These are phyloP conservation scores for Calidris pygmaea DNA, from an alignment of 2,113 vertebrate species.

Conservation along the genomic window DNA sequence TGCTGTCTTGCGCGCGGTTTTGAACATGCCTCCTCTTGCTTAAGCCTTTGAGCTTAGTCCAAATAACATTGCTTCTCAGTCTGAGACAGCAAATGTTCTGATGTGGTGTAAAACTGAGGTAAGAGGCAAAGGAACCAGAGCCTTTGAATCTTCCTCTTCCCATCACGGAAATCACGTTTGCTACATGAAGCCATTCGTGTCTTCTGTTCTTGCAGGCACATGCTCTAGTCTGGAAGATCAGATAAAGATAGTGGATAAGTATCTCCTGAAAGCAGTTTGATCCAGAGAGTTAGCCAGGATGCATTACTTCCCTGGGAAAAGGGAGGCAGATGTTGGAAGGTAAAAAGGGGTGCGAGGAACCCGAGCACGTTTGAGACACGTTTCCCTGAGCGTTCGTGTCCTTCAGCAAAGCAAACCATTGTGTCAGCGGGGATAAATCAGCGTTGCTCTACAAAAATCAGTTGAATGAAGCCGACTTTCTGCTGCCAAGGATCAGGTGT, in stretches of 20 bases:
- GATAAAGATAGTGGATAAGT: not conserved
- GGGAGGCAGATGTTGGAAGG: not conserved
- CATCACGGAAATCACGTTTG: not conserved
- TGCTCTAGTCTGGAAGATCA: not conserved
- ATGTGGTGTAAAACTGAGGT: not conserved
- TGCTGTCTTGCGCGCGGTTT: not conserved
- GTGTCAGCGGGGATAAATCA: not conserved
- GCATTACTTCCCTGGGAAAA: not conserved
- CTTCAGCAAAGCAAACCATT: not conserved
- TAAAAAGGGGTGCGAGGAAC: not conserved
- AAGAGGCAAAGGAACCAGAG: not conserved
- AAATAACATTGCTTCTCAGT: not conserved
- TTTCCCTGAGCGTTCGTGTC: not conserved
- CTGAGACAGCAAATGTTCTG: not conserved
- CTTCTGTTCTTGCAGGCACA: not conserved
- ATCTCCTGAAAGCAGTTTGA: not conserved
- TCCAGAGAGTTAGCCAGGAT: not conserved
- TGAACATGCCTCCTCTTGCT: not conserved
- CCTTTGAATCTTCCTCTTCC: not conserved
- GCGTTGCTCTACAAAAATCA: not conserved
- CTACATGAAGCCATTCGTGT: not conserved
- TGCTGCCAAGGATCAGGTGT: not conserved
- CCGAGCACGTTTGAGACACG: not conserved
- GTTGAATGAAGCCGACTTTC: not conserved
- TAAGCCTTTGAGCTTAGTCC: not conserved